Evolutionary conservation across 2,113 vertebrate species (phyloP).

Genomic region (Percina caprodes): DNA sequence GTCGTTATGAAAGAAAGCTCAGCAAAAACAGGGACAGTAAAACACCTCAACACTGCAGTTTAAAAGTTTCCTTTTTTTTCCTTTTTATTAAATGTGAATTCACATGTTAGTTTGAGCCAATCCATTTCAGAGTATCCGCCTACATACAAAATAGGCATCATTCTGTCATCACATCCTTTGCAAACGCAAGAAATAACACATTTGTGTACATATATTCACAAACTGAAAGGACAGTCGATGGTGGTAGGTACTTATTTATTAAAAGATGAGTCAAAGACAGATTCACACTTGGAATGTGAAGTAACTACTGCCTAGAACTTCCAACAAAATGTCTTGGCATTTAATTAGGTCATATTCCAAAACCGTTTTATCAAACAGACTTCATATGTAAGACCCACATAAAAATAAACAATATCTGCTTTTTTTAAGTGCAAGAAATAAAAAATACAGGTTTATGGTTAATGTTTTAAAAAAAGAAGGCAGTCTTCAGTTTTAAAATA

Average conservation of each 20-base stretch:
- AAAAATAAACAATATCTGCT: slow-evolving; percentile 88
- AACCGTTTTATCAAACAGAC: slow-evolving; percentile 84
- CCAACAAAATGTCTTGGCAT: slow-evolving; percentile 79
- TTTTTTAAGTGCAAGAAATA: slow-evolving; percentile 90
- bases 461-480: slow-evolving; percentile 85
- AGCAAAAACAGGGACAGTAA: slow-evolving; percentile 54
- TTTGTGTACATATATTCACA: slow-evolving; percentile 84
- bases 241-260: slow-evolving; percentile 89
- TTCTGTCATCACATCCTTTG: slow-evolving; percentile 79
- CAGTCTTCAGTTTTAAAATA: slow-evolving; percentile 86
- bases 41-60: slow-evolving; percentile 62
- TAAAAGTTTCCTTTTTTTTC: slow-evolving; percentile 67
- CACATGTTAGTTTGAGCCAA: slow-evolving; percentile 81
- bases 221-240: slow-evolving; percentile 84
- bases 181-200: slow-evolving; percentile 77
- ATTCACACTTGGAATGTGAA: slow-evolving; percentile 87
- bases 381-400: slow-evolving; percentile 87
- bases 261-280: slow-evolving; percentile 87
- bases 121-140: slow-evolving; percentile 74
- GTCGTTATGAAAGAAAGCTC: slow-evolving; percentile 6
- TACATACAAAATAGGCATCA: slow-evolving; percentile 79
- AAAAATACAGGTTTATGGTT: slow-evolving; percentile 87
- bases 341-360: slow-evolving; percentile 85
- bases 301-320: slow-evolving; percentile 83
- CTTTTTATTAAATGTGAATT: slow-evolving; percentile 83